Evolutionary conservation across 2,797 vertebrate genomes (phyloP).

Genomic region (Oryzias dopingdopingensis): DNA sequence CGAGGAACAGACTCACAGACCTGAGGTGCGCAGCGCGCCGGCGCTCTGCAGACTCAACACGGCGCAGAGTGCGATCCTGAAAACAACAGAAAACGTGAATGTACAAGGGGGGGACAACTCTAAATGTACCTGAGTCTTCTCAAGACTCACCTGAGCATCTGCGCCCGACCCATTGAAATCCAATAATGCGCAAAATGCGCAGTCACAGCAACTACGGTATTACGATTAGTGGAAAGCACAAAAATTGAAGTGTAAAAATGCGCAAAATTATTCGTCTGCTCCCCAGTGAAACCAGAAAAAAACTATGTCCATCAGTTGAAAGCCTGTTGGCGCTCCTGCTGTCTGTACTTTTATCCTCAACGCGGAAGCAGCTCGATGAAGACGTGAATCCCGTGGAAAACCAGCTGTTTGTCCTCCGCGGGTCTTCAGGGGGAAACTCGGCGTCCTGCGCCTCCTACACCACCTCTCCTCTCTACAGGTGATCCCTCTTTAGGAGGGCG

Average conservation of each 20-base stretch:
- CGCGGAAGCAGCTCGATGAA: not conserved
- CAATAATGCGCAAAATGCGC: not conserved
- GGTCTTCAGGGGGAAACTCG: no score
- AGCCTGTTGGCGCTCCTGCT: not conserved
- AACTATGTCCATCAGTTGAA: not conserved
- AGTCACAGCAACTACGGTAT: no score
- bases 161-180: constrained; percentile 18
- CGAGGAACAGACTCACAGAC: constrained; percentile 31
- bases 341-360: not conserved
- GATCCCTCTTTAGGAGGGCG: constrained; percentile 9
- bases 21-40: constrained; percentile 43
- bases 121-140: not conserved
- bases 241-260: not conserved
- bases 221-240: not conserved
- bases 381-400: not conserved
- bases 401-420: not conserved
- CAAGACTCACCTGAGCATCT: constrained; percentile 33
- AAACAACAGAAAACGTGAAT: not conserved
- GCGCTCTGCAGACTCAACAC: constrained; percentile 22
- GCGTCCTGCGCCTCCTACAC: not conserved
- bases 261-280: not conserved
- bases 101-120: not conserved
- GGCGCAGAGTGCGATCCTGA: constrained; percentile 51
- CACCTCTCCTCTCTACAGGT: constrained; percentile 30
- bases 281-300: not conserved